Evolutionary conservation across 2,113 vertebrate species (phyloP), one percentile per base, ranked within the genome.

Genomic region (Varanus salvator): DNA sequence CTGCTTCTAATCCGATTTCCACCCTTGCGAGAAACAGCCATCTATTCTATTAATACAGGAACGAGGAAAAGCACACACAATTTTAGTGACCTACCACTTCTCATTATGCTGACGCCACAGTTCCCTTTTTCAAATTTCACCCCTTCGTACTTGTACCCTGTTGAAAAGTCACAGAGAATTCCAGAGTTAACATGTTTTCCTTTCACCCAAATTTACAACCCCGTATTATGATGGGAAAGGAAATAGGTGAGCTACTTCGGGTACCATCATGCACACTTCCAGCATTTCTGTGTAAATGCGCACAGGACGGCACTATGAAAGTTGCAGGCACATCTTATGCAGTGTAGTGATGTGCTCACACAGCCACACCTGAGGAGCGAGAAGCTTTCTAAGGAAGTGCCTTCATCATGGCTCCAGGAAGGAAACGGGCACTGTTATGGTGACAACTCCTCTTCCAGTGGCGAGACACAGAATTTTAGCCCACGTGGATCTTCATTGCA

Each of bases 81-180:
- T 6, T 85, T 50, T 91, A 84, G 68, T 17, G 77, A 95, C 99
- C 95, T 97, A 99, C 99, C 99, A 9, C 99, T 99, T 91, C 99
- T 98, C 99, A 99, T 99, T 91, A 99, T 99, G 98, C 99, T 99
- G 96, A 99, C 99, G 57, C 99, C 99, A 75, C 99, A 99, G 97
- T 99, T 99, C 86, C 99, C 99, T 96, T 99, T 99, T 93, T 99
- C 99, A 88, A 99, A 99, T 94, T 98, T 98, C 80, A 99, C 98
- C 92, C 99, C 99, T 86, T 99, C 98, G 34, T 99, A 99, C 91
- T 99, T 99, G 97, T 99, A 98, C 88, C 99, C 99, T 99, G 96
- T 90, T 68, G 80, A 78, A 74, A 91, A 95, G 94, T 80, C 91
- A 94, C 95, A 90, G 1, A 75, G 25, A 86, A 38, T 1, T 78